phyloP scores from a whole-genome alignment of 2,888 invertebrate genomes.

The Xestia c-nigrum region DNA sequence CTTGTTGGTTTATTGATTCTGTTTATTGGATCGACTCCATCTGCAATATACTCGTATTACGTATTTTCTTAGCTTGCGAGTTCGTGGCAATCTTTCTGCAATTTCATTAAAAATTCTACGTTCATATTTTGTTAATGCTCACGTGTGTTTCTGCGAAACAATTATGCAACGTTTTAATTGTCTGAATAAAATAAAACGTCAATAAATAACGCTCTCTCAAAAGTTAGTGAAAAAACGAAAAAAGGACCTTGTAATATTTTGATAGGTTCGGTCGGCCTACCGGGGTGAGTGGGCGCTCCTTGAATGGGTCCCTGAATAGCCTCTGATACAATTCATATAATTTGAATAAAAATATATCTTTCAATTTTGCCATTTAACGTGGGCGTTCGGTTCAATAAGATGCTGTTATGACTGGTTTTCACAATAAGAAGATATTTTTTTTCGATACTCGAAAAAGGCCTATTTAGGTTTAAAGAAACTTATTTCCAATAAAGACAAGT shows the following conservation, averaged over 20 bases:
- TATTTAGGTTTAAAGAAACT: slow-evolving; percentile 2
- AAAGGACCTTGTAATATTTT: slow-evolving; percentile 19
- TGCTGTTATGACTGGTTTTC: slow-evolving; percentile 3
- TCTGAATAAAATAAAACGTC: background rate
- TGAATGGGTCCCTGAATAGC: slow-evolving; percentile 11
- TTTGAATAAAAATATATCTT: slow-evolving; percentile 15
- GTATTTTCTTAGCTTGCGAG: background rate
- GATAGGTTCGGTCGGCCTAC: slow-evolving; percentile 8
- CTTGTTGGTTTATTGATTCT: slow-evolving; percentile 23
- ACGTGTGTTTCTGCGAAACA: background rate
- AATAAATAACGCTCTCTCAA: background rate
- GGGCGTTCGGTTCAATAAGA: slow-evolving; percentile 29
- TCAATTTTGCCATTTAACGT: slow-evolving; percentile 12
- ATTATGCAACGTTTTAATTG: background rate
- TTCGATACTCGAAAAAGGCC: slow-evolving; percentile 8
- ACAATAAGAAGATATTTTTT: slow-evolving; percentile 27
- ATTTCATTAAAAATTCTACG: background rate
- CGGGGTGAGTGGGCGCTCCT: slow-evolving; percentile 9
- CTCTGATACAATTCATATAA: background rate
- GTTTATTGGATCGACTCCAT: slow-evolving; percentile 9
- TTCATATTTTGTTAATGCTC: slow-evolving; percentile 1
- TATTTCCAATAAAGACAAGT: too few species aligned
- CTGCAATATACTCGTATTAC: background rate
- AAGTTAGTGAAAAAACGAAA: slow-evolving; percentile 2
- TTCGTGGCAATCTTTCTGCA: background rate